These are phyloP conservation scores for Amphilophus citrinellus DNA, from an alignment of 2,113 vertebrate genomes.

Conservation along the genomic window DNA sequence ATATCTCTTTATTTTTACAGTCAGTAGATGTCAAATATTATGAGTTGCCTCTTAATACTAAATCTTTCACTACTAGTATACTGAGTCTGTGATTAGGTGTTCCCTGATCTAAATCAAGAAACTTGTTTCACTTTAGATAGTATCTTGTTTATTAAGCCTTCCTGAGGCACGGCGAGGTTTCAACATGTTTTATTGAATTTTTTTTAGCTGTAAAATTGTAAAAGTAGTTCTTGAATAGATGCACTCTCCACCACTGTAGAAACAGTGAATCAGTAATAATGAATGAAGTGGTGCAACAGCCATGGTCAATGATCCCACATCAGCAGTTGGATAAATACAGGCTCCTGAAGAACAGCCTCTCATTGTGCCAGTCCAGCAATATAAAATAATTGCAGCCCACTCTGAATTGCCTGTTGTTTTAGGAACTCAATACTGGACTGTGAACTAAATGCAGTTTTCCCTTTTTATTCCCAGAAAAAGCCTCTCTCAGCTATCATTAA, in stretches of 20 bases:
- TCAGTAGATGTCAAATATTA: no score
- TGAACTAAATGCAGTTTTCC: conserved; percentile 56
- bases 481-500: conserved; percentile 97
- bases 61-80: not conserved
- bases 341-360: conserved; percentile 27
- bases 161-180: not conserved
- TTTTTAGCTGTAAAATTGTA: conserved; percentile 5
- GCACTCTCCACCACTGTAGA: not conserved
- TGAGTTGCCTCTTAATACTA: not conserved
- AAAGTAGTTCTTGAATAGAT: not conserved
- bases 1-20: no score
- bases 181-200: not conserved
- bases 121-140: conserved; percentile 1
- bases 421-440: conserved; percentile 15
- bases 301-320: conserved; percentile 19
- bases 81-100: not conserved
- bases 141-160: not conserved
- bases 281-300: conserved; percentile 7
- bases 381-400: conserved; percentile 54
- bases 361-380: conserved; percentile 50
- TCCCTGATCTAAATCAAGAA: not conserved
- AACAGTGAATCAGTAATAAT: not conserved
- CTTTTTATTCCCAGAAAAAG: conserved; percentile 89
- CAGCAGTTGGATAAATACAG: conserved; percentile 37
- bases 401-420: conserved; percentile 49